Evolutionary conservation across 2,113 vertebrate genomes (phyloP).

Genomic region (Pseudopodoces humilis): DNA sequence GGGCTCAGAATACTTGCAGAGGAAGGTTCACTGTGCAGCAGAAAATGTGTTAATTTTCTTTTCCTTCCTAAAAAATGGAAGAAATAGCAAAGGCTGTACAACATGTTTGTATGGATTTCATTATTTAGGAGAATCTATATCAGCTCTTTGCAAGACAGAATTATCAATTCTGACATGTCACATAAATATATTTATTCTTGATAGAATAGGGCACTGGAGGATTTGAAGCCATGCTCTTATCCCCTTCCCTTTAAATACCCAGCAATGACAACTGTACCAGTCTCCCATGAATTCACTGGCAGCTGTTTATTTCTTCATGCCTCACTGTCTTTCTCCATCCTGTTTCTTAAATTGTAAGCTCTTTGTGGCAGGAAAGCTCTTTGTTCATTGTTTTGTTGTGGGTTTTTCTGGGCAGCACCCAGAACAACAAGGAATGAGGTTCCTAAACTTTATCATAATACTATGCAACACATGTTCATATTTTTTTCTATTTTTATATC

Average conservation of each 20-base stretch:
- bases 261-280: conserved; percentile 46
- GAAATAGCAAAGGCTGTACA: neutral
- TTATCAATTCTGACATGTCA: neutral
- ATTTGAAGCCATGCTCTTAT: neutral
- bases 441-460: neutral
- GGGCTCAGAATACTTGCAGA: neutral
- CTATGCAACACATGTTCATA: neutral
- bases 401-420: neutral
- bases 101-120: neutral
- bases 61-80: neutral
- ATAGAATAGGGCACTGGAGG: neutral
- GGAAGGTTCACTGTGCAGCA: neutral
- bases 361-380: conserved; percentile 32
- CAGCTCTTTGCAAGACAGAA: neutral
- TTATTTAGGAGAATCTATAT: neutral
- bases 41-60: neutral
- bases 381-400: conserved; percentile 35
- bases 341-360: conserved; percentile 35
- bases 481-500: neutral
- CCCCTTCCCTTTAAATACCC: neutral
- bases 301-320: conserved; percentile 44
- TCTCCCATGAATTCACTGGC: conserved; percentile 42
- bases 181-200: neutral
- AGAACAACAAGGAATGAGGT: neutral
- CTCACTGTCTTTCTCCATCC: conserved; percentile 33